Conservation (phyloP, 2,797 vertebrate genomes). For the Micromesistius poutassou region DNA sequence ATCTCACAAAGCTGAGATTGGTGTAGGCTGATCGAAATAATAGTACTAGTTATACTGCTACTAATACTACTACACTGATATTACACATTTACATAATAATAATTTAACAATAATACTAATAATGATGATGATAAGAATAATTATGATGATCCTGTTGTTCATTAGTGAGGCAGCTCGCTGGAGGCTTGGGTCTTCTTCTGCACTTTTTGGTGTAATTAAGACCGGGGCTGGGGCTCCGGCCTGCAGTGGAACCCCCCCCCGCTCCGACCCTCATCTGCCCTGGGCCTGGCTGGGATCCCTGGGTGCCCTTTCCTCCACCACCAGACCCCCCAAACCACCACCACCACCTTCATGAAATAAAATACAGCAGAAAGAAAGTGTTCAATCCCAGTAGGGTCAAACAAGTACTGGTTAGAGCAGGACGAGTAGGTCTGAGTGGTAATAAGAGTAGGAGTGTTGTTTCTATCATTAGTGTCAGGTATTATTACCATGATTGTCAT, state of each 20-base stretch:
- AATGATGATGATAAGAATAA: background rate
- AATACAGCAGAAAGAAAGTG: background rate
- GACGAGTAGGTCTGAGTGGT: background rate
- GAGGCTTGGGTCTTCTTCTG: conserved; percentile 9
- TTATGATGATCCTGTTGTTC: conserved; percentile 21
- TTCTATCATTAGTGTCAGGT: background rate
- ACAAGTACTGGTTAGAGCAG: background rate
- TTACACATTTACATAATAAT: background rate
- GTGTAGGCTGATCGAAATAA: background rate
- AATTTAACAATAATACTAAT: background rate
- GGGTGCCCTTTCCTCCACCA: conserved; percentile 14
- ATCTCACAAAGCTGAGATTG: background rate
- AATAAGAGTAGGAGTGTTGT: background rate
- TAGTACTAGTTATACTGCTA: background rate
- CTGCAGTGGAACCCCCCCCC: conserved; percentile 20
- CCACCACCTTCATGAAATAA: background rate
- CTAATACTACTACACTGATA: background rate
- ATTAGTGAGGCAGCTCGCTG: conserved; percentile 27
- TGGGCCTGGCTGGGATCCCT: conserved; percentile 10
- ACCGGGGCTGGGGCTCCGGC: conserved; percentile 22
- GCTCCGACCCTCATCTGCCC: conserved; percentile 12
- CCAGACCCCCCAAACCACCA: background rate
- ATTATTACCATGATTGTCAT: background rate
- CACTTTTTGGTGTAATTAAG: conserved; percentile 39
- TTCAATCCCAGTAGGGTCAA: background rate